Conservation (phyloP, 1,140 invertebrate species). For the Drosophila obscura region DNA sequence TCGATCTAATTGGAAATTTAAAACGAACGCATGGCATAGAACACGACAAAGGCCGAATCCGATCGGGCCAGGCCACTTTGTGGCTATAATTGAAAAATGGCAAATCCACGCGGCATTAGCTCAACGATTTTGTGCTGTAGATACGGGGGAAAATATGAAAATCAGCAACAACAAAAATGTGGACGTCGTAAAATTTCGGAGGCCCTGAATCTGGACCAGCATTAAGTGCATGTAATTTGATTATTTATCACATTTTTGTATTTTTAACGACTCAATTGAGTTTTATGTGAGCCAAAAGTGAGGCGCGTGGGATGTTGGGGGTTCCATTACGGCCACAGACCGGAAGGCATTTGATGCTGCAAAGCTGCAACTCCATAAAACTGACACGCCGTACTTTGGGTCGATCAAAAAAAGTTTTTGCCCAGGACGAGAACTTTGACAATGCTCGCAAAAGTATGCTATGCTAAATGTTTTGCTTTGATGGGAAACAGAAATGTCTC, state of each 20-base stretch:
- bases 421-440: slow-evolving; percentile 39
- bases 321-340: slow-evolving; percentile 50
- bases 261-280: slow-evolving; percentile 81
- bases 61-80: slow-evolving; percentile 22
- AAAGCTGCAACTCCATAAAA: slow-evolving; percentile 38
- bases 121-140: slow-evolving; percentile 24
- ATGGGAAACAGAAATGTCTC: slow-evolving; percentile 61
- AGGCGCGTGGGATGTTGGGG: slow-evolving; percentile 7
- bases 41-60: background rate
- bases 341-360: slow-evolving; percentile 26
- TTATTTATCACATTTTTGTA: slow-evolving; percentile 81
- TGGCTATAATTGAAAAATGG: slow-evolving; percentile 52
- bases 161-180: slow-evolving; percentile 27
- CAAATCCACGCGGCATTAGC: slow-evolving; percentile 45
- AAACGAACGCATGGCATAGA: slow-evolving; percentile 39
- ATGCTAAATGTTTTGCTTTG: slow-evolving; percentile 61
- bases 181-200: slow-evolving; percentile 59
- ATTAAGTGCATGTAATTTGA: slow-evolving; percentile 79
- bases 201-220: slow-evolving; percentile 51
- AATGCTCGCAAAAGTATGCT: slow-evolving; percentile 65
- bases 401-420: slow-evolving; percentile 47
- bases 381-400: slow-evolving; percentile 22
- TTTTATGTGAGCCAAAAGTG: slow-evolving; percentile 59
- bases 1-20: slow-evolving; percentile 70
- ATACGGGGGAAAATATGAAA: slow-evolving; percentile 25